Conservation (phyloP, 2,888 invertebrate genomes). For the Limnephilus marmoratus region DNA sequence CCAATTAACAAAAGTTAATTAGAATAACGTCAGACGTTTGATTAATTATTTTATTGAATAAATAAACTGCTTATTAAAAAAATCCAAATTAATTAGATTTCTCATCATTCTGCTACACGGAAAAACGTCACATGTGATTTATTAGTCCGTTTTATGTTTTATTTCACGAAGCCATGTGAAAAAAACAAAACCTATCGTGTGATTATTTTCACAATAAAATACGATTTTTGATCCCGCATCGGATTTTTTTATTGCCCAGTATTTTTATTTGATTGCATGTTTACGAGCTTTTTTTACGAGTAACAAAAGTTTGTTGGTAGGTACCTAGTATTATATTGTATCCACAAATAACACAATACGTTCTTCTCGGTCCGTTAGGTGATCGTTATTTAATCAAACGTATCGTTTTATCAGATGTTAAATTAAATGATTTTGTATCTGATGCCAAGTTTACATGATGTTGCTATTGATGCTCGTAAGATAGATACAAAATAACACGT, state of each 20-base stretch:
- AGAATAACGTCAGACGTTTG: conserved; percentile 2
- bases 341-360: not conserved
- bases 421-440: not conserved
- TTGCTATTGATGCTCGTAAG: not conserved
- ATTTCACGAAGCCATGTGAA: not conserved
- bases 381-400: not conserved
- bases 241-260: conserved; percentile 24
- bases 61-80: not conserved
- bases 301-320: conserved; percentile 13
- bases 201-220: conserved; percentile 29
- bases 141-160: not conserved
- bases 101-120: not conserved
- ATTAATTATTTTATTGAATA: not conserved
- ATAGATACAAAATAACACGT: not conserved
- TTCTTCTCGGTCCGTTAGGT: not conserved
- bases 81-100: not conserved
- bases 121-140: not conserved
- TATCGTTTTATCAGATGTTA: not conserved
- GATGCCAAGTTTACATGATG: not conserved
- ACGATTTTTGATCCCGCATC: conserved; percentile 20
- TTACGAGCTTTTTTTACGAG: conserved; percentile 30
- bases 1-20: not conserved
- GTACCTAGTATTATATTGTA: not conserved
- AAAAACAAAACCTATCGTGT: conserved; percentile 4
- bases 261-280: conserved; percentile 40